Conservation (phyloP, 2,888 invertebrate genomes). For the Lymantria dispar region DNA sequence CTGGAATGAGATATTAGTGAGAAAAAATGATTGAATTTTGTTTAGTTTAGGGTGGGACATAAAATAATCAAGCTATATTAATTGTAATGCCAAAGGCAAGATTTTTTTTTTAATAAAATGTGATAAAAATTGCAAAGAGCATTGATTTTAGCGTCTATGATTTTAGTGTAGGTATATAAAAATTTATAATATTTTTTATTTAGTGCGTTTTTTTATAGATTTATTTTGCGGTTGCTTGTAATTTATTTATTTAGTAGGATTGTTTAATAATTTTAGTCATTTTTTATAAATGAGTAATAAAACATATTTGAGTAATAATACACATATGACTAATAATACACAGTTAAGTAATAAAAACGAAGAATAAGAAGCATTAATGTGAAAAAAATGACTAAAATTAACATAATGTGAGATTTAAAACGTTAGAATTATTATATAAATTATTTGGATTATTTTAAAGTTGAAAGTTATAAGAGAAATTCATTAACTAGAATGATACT, state of each 20-base stretch:
- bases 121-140: constrained; percentile 53
- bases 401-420: too few species aligned
- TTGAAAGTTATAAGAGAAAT: too few species aligned
- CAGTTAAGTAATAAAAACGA: too few species aligned
- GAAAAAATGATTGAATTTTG: constrained; percentile 50
- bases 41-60: constrained; percentile 47
- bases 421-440: too few species aligned
- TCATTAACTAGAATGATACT: too few species aligned
- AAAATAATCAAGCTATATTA: constrained; percentile 30
- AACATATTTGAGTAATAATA: too few species aligned
- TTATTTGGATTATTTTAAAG: too few species aligned
- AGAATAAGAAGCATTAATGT: too few species aligned
- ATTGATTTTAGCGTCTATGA: constrained; percentile 37
- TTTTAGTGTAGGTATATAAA: constrained; percentile 26
- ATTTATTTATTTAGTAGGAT: constrained; percentile 25
- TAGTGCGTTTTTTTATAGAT: constrained; percentile 3
- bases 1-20: constrained; percentile 59
- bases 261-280: constrained; percentile 23
- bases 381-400: too few species aligned
- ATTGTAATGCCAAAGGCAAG: constrained; percentile 66
- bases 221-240: constrained; percentile 40
- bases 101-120: constrained; percentile 51
- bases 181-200: constrained; percentile 18
- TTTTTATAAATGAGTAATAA: constrained; percentile 13
- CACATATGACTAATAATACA: too few species aligned